phyloP scores from a whole-genome alignment of 2,113 vertebrate species.

The Poeciliopsis occidentalis region DNA sequence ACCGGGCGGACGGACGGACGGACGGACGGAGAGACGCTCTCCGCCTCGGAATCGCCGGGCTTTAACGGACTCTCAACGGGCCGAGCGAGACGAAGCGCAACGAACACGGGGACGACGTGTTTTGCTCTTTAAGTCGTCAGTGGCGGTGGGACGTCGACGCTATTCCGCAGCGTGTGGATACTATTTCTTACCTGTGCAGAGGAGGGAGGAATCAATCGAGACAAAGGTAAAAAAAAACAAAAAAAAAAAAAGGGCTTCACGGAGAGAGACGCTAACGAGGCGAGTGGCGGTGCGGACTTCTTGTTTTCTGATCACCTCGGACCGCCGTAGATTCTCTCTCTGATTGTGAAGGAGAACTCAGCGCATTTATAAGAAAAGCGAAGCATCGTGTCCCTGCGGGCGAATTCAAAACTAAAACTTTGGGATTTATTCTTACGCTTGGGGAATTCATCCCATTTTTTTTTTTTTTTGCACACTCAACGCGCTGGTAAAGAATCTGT shows the following conservation, averaged over 20 bases:
- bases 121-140: neutral
- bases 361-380: constrained; percentile 43
- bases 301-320: no score
- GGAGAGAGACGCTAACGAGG: constrained; percentile 66
- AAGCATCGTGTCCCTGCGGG: constrained; percentile 2
- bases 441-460: neutral
- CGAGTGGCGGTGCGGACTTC: constrained; percentile 48
- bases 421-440: constrained; percentile 34
- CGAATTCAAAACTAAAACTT: constrained; percentile 52
- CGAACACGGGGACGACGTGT: constrained; percentile 5
- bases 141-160: constrained; percentile 51
- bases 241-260: constrained; percentile 45
- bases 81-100: constrained; percentile 22
- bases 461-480: neutral
- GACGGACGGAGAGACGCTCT: constrained; percentile 50
- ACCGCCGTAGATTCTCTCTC: no score
- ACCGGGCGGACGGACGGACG: no score
- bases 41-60: constrained; percentile 59
- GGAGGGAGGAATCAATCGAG: constrained; percentile 58
- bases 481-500: neutral
- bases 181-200: constrained; percentile 56
- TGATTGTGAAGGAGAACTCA: constrained; percentile 23
- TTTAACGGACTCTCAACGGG: constrained; percentile 54
- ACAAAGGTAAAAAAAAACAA: constrained; percentile 71
- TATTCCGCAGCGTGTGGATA: constrained; percentile 58